phyloP scores from a whole-genome alignment of 2,888 invertebrate genomes.

The Lasioglossum calceatum region DNA sequence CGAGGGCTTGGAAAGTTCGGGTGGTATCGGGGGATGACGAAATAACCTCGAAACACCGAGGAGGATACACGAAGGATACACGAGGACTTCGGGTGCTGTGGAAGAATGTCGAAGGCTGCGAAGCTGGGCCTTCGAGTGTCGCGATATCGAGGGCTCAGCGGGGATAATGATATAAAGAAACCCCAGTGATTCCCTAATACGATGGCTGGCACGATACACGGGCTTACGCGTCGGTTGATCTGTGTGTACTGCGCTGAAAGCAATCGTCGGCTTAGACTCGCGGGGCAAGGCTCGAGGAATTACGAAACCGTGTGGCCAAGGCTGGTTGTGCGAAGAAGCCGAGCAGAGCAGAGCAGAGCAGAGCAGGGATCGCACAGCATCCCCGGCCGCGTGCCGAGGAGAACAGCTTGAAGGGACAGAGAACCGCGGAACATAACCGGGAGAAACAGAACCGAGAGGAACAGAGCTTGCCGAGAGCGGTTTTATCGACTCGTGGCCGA shows the following conservation, averaged over 20 bases:
- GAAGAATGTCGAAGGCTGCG: not conserved
- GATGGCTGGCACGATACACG: slow-evolving; percentile 51
- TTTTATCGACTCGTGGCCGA: slow-evolving; percentile 26
- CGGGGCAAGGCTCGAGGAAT: not conserved
- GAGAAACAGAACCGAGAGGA: not conserved
- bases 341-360: not conserved
- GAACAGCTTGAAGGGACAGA: not conserved
- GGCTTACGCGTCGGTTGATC: slow-evolving; percentile 62
- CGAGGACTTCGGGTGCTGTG: not conserved
- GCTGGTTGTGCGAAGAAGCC: not conserved
- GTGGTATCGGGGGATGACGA: not conserved
- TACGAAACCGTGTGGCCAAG: slow-evolving; percentile 8
- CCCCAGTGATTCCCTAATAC: slow-evolving; percentile 28
- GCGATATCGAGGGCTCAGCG: slow-evolving; percentile 3
- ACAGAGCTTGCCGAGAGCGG: not conserved
- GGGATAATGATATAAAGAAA: slow-evolving; percentile 36
- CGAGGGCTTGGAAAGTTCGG: not conserved
- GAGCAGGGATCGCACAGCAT: slow-evolving; percentile 30
- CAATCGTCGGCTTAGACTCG: not conserved
- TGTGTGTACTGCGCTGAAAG: not conserved
- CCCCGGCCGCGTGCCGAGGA: slow-evolving; percentile 17
- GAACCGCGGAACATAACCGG: not conserved
- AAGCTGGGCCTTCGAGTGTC: not conserved
- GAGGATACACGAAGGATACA: not conserved
- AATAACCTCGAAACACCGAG: not conserved